Evolutionary conservation across 2,113 vertebrate genomes (phyloP).

Genomic region (Puntigrus tetrazona): DNA sequence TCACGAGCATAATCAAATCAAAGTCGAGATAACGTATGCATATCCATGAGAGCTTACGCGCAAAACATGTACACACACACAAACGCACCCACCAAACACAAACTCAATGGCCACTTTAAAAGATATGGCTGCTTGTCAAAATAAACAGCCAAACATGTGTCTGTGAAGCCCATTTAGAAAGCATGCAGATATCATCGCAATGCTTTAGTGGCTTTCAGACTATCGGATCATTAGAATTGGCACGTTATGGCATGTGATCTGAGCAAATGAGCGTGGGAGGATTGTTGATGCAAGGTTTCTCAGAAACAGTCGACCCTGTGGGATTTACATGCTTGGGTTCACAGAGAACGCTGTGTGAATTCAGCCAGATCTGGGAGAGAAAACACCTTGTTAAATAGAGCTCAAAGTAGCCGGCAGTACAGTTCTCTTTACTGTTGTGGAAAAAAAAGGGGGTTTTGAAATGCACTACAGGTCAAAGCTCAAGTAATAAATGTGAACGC

Average conservation of each 20-base stretch:
- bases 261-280: slow-evolving; percentile 32
- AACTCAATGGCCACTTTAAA: background rate
- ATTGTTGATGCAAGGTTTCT: slow-evolving; percentile 23
- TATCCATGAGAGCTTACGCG: background rate
- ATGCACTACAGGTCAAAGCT: slow-evolving; percentile 2
- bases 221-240: slow-evolving; percentile 12
- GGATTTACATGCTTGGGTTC: slow-evolving; percentile 36
- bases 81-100: background rate
- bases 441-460: background rate
- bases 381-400: slow-evolving; percentile 19
- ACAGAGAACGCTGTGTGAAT: slow-evolving; percentile 27
- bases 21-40: background rate
- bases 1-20: background rate
- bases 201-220: background rate
- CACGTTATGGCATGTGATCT: slow-evolving; percentile 28
- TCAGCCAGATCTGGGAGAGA: slow-evolving; percentile 29
- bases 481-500: background rate
- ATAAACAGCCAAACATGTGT: slow-evolving; percentile 14
- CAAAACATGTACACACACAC: background rate
- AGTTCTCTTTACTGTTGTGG: background rate
- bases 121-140: slow-evolving; percentile 2
- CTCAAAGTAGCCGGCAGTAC: background rate
- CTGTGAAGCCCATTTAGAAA: slow-evolving; percentile 26
- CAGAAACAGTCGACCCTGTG: slow-evolving; percentile 27
- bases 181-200: slow-evolving; percentile 3